Evolutionary conservation across 2,797 vertebrate species (phyloP), one percentile per base, ranked within the genome.

Genomic region (Selene dorsalis): DNA sequence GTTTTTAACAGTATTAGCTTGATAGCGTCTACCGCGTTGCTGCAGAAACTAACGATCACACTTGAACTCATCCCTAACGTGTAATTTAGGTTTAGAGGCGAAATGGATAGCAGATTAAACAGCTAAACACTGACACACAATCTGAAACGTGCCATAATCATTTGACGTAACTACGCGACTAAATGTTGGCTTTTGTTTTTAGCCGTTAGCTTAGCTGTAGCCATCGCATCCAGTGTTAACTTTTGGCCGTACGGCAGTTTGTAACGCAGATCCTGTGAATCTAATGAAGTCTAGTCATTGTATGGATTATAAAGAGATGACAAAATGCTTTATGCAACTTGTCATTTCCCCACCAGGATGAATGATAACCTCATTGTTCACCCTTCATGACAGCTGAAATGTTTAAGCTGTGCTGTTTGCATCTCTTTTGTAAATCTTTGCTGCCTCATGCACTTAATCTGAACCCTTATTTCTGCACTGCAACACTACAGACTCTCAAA

Each of bases 401-500:
- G 13, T 20, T 16, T 16, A 8, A 56, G 30, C 13, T 66, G n/a
- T 24, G 10, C 17, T 62, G 17, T 45, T 57, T 67, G 0, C 50
- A 14, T 43, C 35, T 8, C 26, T 68, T 35, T 53, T n/a, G 12
- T 56, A 1, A 18, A 28, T 7, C 14, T 32, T 48, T 1, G 35
- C 39, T 7, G 24, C 9, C n/a, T 47, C 4, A 50, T 63, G 1
- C 11, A 58, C 14, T 65, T 13, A 10, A 22, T 53, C 1, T 79
- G 52, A 56, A 50, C 43, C 12, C 32, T 47, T 5, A 0, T 57
- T 14, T 50, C 16, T 39, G 17, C 12, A 1, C 5, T 6, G 47
- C 39, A 69, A 13, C 41, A 35, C 5, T 30, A 57, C 48, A 11
- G 55, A 13, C 13, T 13, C 24, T 20, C n/a, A 87, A 30, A 65